Conservation (phyloP, 2,888 invertebrate genomes). For the Diachrysia chrysitis region DNA sequence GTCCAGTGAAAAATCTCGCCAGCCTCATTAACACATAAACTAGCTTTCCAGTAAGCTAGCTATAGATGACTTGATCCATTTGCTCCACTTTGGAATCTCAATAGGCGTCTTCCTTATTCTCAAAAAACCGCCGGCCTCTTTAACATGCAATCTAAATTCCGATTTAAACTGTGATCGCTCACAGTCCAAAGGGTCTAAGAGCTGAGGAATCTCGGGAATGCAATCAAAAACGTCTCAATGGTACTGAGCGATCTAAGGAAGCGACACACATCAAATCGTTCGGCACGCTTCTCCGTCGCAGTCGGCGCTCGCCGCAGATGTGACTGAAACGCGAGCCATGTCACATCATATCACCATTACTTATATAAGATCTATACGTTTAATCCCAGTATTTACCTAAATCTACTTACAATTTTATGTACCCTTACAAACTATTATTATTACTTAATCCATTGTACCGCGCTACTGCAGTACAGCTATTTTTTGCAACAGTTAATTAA, state of each 20-base stretch:
- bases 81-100: conserved; percentile 50
- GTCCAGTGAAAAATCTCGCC: conserved; percentile 11
- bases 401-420: not conserved
- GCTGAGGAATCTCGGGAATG: conserved; percentile 63
- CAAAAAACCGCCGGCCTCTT: conserved; percentile 57
- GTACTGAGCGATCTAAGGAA: conserved; percentile 56
- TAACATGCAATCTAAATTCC: conserved; percentile 66
- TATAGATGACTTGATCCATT: conserved; percentile 19
- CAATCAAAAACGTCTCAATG: conserved; percentile 68
- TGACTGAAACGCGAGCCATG: conserved; percentile 53
- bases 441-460: not conserved
- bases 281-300: conserved; percentile 55
- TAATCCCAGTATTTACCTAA: not conserved
- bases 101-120: conserved; percentile 53
- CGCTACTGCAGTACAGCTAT: conserved; percentile 8
- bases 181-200: conserved; percentile 59
- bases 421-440: not conserved
- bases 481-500: conserved; percentile 22
- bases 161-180: conserved; percentile 64
- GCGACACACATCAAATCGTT: conserved; percentile 63
- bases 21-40: conserved; percentile 48
- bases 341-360: conserved; percentile 30
- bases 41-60: conserved; percentile 24
- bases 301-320: conserved; percentile 49
- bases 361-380: not conserved